Conservation (phyloP, 2,888 invertebrate species). For the Euspilapteryx auroguttella region DNA sequence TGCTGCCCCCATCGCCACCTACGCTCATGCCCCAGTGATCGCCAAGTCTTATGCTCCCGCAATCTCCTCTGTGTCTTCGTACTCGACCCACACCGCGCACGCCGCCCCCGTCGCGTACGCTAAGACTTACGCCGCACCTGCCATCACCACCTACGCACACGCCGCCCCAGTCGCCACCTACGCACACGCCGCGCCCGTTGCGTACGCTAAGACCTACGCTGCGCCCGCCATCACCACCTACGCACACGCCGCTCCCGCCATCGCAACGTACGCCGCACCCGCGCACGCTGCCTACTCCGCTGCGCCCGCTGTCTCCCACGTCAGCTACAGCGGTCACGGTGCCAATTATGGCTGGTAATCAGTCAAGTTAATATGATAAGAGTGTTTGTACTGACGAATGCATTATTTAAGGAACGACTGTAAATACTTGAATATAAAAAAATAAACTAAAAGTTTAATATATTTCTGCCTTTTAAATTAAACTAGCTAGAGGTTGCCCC, state of each 20-base stretch:
- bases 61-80: slow-evolving; percentile 17
- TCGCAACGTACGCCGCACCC: slow-evolving; percentile 17
- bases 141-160: slow-evolving; percentile 23
- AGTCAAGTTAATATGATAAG: background rate
- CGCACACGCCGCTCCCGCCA: slow-evolving; percentile 11
- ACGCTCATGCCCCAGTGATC: slow-evolving; percentile 9
- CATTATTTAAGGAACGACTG: too few relatives aligned
- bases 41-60: slow-evolving; percentile 17
- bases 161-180: slow-evolving; percentile 15
- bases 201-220: slow-evolving; percentile 1
- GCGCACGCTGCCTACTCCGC: slow-evolving; percentile 24
- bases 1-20: slow-evolving; percentile 7
- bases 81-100: slow-evolving; percentile 13
- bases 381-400: too few relatives aligned
- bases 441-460: too few relatives aligned
- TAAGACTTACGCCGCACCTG: slow-evolving; percentile 19
- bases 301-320: slow-evolving; percentile 53
- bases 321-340: slow-evolving; percentile 54
- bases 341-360: slow-evolving; percentile 46
- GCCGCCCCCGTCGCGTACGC: slow-evolving; percentile 31
- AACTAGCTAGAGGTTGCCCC: too few relatives aligned
- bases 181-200: background rate
- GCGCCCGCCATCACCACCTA: slow-evolving; percentile 9
- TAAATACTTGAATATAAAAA: too few relatives aligned
- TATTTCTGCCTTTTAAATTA: too few relatives aligned